Percentiles rank a stretch among this genome's conserved stretches.
Evolutionary conservation across 2,113 vertebrate genomes (phyloP).

Genomic region (Cichladusa arquata): DNA sequence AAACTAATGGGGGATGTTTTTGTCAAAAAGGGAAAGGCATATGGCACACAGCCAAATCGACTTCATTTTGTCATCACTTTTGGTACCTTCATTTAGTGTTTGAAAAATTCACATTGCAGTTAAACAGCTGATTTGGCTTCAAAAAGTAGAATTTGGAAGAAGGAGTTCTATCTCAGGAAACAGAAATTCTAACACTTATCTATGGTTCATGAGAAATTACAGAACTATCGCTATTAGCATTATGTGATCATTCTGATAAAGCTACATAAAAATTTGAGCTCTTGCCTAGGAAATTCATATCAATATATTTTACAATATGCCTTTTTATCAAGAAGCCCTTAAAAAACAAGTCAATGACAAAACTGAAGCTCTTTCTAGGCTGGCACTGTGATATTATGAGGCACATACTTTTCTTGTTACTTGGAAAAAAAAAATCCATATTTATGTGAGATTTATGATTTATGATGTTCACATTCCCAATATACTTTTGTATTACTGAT

Average conservation of each 20-base stretch:
- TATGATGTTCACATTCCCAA: not conserved
- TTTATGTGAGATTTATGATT: not conserved
- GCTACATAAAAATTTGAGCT: not conserved
- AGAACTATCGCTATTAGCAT: not conserved
- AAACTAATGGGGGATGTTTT: rapidly evolving
- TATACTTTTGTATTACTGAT: not conserved
- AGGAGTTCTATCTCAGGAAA: not conserved
- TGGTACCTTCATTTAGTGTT: not conserved
- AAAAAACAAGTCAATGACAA: not conserved
- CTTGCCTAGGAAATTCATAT: not conserved
- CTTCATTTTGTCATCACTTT: not conserved
- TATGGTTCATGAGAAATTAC: not conserved
- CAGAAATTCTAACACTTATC: not conserved
- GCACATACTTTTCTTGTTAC: not conserved
- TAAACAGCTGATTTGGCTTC: not conserved
- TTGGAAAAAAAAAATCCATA: not conserved
- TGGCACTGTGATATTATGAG: not conserved
- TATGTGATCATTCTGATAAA: not conserved
- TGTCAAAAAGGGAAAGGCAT: not conserved
- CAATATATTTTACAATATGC: not conserved
- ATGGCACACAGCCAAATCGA: not conserved
- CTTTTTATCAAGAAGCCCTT: not conserved
- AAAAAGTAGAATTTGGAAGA: not conserved
- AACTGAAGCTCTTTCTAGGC: not conserved
- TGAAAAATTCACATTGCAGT: not conserved